Base-by-base conservation (phyloP, 2,797 vertebrate species). In the Zenarchopterus dispar region DNA sequence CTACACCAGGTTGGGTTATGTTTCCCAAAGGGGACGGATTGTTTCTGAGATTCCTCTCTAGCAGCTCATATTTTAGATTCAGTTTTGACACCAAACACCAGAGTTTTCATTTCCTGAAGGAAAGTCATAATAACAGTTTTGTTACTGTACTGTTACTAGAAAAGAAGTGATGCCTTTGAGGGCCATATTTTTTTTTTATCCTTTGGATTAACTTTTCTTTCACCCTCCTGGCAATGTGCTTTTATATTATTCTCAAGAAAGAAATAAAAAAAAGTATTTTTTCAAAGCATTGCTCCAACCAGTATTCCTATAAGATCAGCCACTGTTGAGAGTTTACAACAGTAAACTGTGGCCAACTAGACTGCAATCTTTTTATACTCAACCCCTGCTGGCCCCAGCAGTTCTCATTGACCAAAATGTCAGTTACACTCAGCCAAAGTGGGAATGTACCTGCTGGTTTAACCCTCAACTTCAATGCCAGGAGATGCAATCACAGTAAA, bases 61-160 rank as follows among this genome's bases (percentile, higher is more conserved):
- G 17, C 21, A 50, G 11, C 26, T 31, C 26, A 8, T 31, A 17
- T 16, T 46, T 19, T 56, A 6, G 5, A 28, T 26, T 28, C n/a
- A 60, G 44, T 26, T 10, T 45, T 24, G 9, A 11, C 24, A 44
- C 18, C 41, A 28, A 28, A 45, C 23, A 45, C 41, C n/a, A 13
- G 22, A 41, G 21, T 42, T 48, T 48, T 44, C 19, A 51, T 22
- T 51, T 66, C 8, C 13, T 43, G 26, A 6, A 3, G 31, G 51
- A 55, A 46, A 63, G 28, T 33, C 55, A 21, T 39, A 23, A 39
- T 51, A 55, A 52, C 19, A 24, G 42, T 66, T 65, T 39, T 56
- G 44, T 56, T 60, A 50, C 23, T 45, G 31, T 41, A 42, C 46
- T 18, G 24, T 39, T 39, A 21, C 22, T 50, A 11, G n/a, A 50